These are phyloP conservation scores for Luffia ferchaultella DNA, from an alignment of 2,888 invertebrate species.

Conservation along the genomic window DNA sequence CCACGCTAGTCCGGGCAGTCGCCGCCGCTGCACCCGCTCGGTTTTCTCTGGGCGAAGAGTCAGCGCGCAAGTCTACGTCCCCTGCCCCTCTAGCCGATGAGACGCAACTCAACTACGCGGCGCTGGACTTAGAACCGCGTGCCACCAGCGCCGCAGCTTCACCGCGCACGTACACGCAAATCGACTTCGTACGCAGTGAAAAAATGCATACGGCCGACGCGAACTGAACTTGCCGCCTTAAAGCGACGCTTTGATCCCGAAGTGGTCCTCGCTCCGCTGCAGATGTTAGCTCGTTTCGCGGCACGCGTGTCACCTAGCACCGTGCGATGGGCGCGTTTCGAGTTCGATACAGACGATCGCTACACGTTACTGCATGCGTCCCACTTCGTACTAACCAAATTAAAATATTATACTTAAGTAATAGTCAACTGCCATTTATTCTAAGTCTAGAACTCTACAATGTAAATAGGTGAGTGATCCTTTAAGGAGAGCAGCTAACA, in stretches of 20 bases:
- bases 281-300: no score
- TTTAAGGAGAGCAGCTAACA: no score
- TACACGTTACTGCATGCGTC: no score
- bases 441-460: constrained; percentile 10
- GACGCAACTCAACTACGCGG: constrained; percentile 41
- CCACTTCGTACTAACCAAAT: constrained; percentile 8
- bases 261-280: background rate
- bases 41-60: constrained; percentile 21
- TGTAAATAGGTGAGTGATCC: constrained; percentile 3
- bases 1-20: constrained; percentile 13
- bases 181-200: constrained; percentile 78
- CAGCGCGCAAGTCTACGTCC: constrained; percentile 16
- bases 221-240: constrained; percentile 14
- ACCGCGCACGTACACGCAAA: constrained; percentile 77
- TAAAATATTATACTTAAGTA: constrained; percentile 14
- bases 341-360: no score
- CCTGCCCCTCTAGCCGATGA: constrained; percentile 14
- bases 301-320: constrained; percentile 1
- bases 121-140: constrained; percentile 49
- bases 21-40: constrained; percentile 23
- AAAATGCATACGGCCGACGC: constrained; percentile 29
- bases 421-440: constrained; percentile 33
- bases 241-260: constrained; percentile 3
- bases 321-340: no score
- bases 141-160: constrained; percentile 37